Evolutionary conservation across 2,888 invertebrate species (phyloP), one percentile per base, ranked within the genome.

Genomic region (Stenurella melanura): DNA sequence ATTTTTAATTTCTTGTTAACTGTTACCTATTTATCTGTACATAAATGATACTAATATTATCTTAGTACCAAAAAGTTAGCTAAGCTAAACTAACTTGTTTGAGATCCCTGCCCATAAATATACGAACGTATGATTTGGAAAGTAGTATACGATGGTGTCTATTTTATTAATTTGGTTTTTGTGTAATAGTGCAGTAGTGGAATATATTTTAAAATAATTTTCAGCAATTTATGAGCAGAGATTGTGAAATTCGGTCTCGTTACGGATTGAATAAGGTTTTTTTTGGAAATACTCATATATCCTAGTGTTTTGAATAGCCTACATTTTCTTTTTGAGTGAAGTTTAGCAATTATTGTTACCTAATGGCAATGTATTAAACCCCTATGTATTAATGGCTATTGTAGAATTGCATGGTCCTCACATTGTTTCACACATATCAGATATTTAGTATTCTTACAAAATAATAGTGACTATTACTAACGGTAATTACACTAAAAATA

Each of bases 181-280:
- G 30, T 26, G 2, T 34, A 34, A 34, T 34, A 34, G 7, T 34
- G 9, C 6, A 34, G 9, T 9, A 34, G 30, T 34, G 30, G 9
- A 34, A 7, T 15, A 42, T 42, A 42, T 4, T 0, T 42, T 9
- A 42, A 42, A n/a, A 12, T 3, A n/a, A 50, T 50, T 50, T 50
- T 58, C 0, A 58, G 9, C 12, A 19, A 19, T 54, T 67, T 42
- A 67, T 38, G 5, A n/a, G n/a, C n/a, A n/a, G n/a, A n/a, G n/a
- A 18, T 18, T 26, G 21, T 50, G 19, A 50, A 30, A 56, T 74
- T 74, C 58, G 67, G 66, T 70, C 63, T 71, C 18, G 26, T 12
- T 17, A 76, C 72, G 76, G 72, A 76, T 72, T 76, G 76, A 76
- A 67, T 67, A 30, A 57, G 17, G 60, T 74, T 74, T 74, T 74